A percentile compares a stretch with the other conserved stretches of the same genome.
Evolutionary conservation across 2,797 vertebrate species (phyloP).

Genomic region (Poecilia wingei): DNA sequence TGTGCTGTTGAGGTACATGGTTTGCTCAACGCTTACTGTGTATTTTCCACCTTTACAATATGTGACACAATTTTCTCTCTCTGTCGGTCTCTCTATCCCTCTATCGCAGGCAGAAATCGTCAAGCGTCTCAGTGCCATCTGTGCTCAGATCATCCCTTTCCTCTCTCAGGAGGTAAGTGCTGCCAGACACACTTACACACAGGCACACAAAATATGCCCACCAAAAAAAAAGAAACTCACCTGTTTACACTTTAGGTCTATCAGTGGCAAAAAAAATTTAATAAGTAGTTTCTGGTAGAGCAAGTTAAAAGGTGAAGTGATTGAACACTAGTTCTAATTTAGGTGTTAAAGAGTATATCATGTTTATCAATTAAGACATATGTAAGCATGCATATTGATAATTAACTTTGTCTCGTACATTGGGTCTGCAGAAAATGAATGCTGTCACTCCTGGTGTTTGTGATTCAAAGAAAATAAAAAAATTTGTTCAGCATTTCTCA

Average conservation of each 20-base stretch:
- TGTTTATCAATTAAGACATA: no score
- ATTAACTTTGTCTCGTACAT: constrained; percentile 11
- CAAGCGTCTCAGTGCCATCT: constrained; percentile 97
- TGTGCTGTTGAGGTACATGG: constrained; percentile 49
- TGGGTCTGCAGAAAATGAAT: background rate
- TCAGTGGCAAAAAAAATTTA: constrained; percentile 11
- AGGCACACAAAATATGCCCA: constrained; percentile 29
- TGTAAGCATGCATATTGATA: constrained; percentile 2
- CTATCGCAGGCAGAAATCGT: constrained; percentile 92
- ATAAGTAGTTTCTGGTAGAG: background rate
- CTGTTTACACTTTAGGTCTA: constrained; percentile 7
- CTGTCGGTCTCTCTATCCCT: constrained; percentile 30
- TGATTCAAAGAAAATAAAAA: constrained; percentile 2
- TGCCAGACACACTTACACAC: constrained; percentile 41
- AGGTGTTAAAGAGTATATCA: no score
- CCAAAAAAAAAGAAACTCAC: background rate
- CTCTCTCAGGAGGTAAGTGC: constrained; percentile 97
- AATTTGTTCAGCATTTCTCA: constrained; percentile 4
- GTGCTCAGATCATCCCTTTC: constrained; percentile 98
- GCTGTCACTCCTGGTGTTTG: background rate
- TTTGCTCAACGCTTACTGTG: constrained; percentile 43
- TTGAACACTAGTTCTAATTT: constrained; percentile 15
- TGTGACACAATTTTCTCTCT: constrained; percentile 36
- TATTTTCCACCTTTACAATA: constrained; percentile 37
- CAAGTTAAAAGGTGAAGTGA: constrained; percentile 4